phyloP scores from a whole-genome alignment of 2,113 vertebrate genomes.

The Struthio camelus region DNA sequence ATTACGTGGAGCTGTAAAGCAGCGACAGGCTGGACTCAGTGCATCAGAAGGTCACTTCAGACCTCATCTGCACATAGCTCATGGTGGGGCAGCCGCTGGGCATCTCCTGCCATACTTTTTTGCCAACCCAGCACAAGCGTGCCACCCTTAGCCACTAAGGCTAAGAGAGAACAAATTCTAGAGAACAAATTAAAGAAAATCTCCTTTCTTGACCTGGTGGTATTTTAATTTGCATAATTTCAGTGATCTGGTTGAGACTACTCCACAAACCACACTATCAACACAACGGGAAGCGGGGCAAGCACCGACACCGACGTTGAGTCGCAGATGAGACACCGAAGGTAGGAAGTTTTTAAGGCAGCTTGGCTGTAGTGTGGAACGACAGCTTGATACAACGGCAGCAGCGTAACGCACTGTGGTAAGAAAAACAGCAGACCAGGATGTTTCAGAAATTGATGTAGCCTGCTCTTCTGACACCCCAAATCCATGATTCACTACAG shows the following conservation, averaged over 20 bases:
- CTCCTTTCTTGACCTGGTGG: not conserved
- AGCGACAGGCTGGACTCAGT: not conserved
- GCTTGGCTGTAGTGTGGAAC: not conserved
- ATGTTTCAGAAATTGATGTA: not conserved
- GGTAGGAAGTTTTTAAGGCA: not conserved
- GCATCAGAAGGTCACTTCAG: not conserved
- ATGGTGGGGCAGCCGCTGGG: not conserved
- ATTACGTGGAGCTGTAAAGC: not conserved
- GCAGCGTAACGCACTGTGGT: not conserved
- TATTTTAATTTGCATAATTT: not conserved
- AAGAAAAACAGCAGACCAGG: not conserved
- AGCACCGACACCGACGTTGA: not conserved
- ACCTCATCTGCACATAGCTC: not conserved
- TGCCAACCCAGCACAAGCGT: not conserved
- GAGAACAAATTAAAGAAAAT: conserved; percentile 1
- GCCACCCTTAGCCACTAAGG: not conserved
- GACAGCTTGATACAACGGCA: not conserved
- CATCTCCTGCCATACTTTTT: not conserved
- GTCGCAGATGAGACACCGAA: not conserved
- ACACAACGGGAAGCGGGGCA: not conserved
- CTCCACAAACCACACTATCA: not conserved
- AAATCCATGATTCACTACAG: not conserved
- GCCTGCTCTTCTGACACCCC: not conserved
- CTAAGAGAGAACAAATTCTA: not conserved
- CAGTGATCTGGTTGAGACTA: not conserved